These are phyloP conservation scores for Iguana delicatissima DNA, from an alignment of 2,797 vertebrate species.

Conservation along the genomic window DNA sequence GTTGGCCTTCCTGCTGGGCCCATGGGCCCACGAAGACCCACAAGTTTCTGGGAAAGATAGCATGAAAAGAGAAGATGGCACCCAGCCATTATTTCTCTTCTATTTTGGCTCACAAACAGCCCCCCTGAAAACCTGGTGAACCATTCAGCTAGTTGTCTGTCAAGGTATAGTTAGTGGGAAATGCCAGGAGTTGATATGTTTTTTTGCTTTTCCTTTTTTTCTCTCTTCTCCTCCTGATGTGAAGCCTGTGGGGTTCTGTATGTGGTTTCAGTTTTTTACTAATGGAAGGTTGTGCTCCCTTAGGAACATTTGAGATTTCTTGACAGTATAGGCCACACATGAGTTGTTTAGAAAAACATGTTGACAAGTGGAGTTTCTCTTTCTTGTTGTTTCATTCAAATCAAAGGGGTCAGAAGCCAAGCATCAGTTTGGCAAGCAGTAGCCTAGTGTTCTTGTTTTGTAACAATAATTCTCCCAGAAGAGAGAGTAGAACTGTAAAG, in stretches of 20 bases:
- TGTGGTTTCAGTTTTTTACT: slow-evolving; percentile 44
- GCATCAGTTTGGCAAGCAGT: background rate
- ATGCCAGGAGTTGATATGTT: slow-evolving; percentile 18
- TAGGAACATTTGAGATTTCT: slow-evolving; percentile 76
- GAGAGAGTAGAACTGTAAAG: background rate
- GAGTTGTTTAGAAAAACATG: slow-evolving; percentile 52
- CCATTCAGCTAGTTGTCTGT: background rate
- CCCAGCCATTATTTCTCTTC: no score
- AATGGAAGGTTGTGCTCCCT: slow-evolving; percentile 73
- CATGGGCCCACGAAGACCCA: no score
- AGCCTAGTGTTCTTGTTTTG: background rate
- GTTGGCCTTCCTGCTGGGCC: no score
- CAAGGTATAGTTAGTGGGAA: slow-evolving; percentile 31
- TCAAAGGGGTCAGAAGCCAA: slow-evolving; percentile 27
- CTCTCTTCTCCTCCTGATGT: background rate
- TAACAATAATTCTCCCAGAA: background rate
- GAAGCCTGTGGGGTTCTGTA: slow-evolving; percentile 44
- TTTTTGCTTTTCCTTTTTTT: slow-evolving; percentile 9
- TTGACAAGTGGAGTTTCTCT: slow-evolving; percentile 75
- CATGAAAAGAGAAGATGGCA: no score
- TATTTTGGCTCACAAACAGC: no score
- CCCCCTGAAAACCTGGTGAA: no score
- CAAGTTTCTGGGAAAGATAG: no score
- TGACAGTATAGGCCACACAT: slow-evolving; percentile 74
- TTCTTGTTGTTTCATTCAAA: slow-evolving; percentile 20